Evolutionary conservation across 2,888 invertebrate species (phyloP).

Genomic region (Blera fallax): DNA sequence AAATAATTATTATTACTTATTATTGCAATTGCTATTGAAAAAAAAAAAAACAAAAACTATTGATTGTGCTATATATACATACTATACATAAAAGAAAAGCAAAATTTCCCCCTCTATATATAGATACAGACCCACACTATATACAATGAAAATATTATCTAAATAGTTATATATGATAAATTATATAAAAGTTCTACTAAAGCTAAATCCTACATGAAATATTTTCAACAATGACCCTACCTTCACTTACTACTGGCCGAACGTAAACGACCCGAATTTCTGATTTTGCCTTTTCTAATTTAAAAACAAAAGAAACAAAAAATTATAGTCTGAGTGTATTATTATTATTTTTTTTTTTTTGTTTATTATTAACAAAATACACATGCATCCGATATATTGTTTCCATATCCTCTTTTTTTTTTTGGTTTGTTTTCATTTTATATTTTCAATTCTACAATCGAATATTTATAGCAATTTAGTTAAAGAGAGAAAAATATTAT

Average conservation of each 20-base stretch:
- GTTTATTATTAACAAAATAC: not conserved
- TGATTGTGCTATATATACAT: conserved; percentile 65
- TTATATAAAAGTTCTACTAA: conserved; percentile 8
- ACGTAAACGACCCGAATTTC: not conserved
- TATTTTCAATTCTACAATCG: conserved; percentile 26
- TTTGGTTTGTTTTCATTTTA: not conserved
- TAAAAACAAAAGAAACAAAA: not conserved
- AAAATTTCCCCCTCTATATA: conserved; percentile 33
- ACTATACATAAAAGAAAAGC: conserved; percentile 19
- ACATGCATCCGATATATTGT: not conserved
- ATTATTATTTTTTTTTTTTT: conserved; percentile 23
- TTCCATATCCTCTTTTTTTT: not conserved
- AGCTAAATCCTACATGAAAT: conserved; percentile 62
- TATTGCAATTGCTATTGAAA: conserved; percentile 59
- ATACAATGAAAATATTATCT: conserved; percentile 45
- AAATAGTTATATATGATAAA: conserved; percentile 7
- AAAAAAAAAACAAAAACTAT: conserved; percentile 27
- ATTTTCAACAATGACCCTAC: conserved; percentile 39
- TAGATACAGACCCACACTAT: conserved; percentile 20
- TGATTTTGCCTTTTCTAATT: not conserved
- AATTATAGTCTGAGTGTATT: conserved; percentile 39
- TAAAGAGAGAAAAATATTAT: conserved; percentile 45
- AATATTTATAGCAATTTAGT: conserved; percentile 55
- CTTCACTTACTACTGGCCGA: conserved; percentile 1
- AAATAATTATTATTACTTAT: conserved; percentile 58